Conservation (phyloP, 2,113 vertebrate species). For the Miniopterus natalensis region DNA sequence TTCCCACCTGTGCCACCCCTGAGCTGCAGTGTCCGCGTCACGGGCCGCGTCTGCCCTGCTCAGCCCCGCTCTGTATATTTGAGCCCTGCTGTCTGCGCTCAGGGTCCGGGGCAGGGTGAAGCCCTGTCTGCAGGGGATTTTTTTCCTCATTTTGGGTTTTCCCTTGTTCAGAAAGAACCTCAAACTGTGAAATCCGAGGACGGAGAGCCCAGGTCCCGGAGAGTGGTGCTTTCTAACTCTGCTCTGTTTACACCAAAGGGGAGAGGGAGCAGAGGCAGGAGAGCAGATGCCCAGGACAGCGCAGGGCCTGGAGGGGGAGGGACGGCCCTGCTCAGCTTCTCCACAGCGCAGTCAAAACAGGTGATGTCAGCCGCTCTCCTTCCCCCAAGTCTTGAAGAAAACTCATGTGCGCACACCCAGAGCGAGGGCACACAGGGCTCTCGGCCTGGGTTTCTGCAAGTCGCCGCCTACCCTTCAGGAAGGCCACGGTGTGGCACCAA, state of each 20-base stretch:
- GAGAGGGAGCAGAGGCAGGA: background rate
- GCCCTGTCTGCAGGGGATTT: background rate
- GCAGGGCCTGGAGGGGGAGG: background rate
- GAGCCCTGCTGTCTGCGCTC: background rate
- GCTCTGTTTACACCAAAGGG: background rate
- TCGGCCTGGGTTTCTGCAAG: background rate
- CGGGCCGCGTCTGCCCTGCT: no score
- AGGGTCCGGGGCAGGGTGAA: background rate
- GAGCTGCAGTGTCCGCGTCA: accelerated
- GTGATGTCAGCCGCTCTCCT: background rate
- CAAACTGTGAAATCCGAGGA: background rate
- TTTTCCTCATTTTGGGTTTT: background rate
- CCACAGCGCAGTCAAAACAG: background rate
- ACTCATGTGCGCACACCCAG: accelerated
- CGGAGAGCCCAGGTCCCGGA: background rate
- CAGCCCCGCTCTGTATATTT: background rate
- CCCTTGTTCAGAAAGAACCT: background rate
- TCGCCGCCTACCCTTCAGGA: background rate
- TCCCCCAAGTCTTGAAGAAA: background rate
- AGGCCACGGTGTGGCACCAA: background rate
- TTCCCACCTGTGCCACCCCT: background rate
- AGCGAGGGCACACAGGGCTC: accelerated
- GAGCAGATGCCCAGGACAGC: background rate
- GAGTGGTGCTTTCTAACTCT: background rate
- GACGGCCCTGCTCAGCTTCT: background rate